Conservation (phyloP, 2,797 vertebrate genomes). For the Holocentrus rufus region DNA sequence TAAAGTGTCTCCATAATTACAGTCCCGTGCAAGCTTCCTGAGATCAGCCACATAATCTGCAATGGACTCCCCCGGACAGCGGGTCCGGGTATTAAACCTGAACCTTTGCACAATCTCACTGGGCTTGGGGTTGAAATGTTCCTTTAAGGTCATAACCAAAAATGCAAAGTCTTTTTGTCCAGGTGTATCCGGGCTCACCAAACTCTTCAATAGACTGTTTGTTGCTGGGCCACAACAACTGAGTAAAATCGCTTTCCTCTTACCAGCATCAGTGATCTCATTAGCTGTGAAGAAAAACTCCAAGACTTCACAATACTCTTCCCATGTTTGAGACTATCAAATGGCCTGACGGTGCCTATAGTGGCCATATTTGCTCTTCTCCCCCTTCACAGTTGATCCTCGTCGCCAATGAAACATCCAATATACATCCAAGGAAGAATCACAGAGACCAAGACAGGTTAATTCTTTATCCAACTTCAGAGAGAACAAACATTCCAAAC, state of each 20-base stretch:
- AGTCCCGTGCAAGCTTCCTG: constrained; percentile 1
- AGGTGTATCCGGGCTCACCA: not conserved
- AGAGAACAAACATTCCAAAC: too few relatives aligned
- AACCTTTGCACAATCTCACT: constrained; percentile 11
- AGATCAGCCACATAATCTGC: constrained; percentile 9
- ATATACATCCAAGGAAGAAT: too few relatives aligned
- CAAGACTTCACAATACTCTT: too few relatives aligned
- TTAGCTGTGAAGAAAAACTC: too few relatives aligned
- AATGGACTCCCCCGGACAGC: not conserved
- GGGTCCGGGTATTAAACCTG: not conserved
- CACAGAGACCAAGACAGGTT: too few relatives aligned
- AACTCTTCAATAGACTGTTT: constrained; percentile 10
- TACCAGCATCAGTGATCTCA: too few relatives aligned
- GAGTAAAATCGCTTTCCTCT: too few relatives aligned
- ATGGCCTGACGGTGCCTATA: too few relatives aligned
- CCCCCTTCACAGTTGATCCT: too few relatives aligned
- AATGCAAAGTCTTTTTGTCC: not conserved
- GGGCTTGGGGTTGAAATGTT: constrained; percentile 16
- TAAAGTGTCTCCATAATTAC: not conserved
- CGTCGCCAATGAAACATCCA: too few relatives aligned
- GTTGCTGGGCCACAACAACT: not conserved
- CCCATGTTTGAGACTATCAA: too few relatives aligned
- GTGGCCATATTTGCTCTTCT: not conserved
- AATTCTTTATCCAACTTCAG: too few relatives aligned
- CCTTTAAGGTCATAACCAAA: not conserved